Conservation (phyloP, 2,888 invertebrate genomes). For the Oligia strigilis region DNA sequence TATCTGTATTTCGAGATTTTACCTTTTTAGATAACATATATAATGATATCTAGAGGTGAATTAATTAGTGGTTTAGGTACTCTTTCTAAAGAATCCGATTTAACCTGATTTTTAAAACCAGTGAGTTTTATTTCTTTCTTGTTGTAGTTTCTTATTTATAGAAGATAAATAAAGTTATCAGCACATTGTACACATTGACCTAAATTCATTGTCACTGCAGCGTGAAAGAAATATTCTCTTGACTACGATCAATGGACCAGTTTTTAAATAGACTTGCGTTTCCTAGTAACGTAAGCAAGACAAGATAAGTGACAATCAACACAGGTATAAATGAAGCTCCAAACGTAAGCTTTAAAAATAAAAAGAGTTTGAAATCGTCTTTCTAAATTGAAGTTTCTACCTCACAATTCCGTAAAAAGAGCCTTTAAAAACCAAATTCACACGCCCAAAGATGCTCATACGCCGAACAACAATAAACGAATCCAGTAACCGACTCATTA, state of each 20-base stretch:
- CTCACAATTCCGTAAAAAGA: background rate
- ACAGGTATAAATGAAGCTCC: background rate
- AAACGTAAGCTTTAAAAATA: background rate
- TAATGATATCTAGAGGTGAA: background rate
- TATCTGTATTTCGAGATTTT: slow-evolving; percentile 8
- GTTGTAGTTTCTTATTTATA: background rate
- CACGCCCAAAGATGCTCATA: slow-evolving; percentile 31
- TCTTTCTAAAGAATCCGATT: background rate
- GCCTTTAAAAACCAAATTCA: slow-evolving; percentile 28
- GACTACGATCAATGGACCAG: background rate
- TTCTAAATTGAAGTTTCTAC: slow-evolving; percentile 34
- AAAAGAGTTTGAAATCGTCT: background rate
- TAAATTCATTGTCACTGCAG: background rate
- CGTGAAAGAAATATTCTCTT: background rate
- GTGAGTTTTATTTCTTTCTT: background rate
- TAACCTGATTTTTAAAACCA: background rate
- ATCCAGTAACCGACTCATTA: slow-evolving; percentile 52
- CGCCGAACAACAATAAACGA: slow-evolving; percentile 44
- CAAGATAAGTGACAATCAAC: slow-evolving; percentile 15
- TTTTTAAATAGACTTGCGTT: background rate
- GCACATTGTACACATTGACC: background rate
- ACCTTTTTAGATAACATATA: slow-evolving; percentile 10
- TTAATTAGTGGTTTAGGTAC: background rate
- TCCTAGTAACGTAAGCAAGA: background rate
- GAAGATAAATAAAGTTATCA: background rate